Evolutionary conservation across 1,140 invertebrate species (phyloP).

Genomic region (Drosophila pruinosa): DNA sequence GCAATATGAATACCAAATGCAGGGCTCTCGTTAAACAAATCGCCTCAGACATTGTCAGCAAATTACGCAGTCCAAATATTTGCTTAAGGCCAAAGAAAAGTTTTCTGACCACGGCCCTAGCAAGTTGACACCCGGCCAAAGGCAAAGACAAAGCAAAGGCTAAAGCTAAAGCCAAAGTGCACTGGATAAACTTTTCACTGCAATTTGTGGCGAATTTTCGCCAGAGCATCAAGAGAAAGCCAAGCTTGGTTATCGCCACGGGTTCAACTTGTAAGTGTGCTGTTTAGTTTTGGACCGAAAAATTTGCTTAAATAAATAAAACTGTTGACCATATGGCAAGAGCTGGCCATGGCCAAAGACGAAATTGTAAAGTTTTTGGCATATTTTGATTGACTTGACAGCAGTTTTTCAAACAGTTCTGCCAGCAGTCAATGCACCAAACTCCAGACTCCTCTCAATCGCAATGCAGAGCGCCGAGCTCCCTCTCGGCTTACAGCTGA

Average conservation of each 20-base stretch:
- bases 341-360: constrained; percentile 16
- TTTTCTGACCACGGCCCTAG: constrained; percentile 59
- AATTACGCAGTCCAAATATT: constrained; percentile 74
- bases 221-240: background rate
- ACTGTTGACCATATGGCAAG: constrained; percentile 37
- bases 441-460: background rate
- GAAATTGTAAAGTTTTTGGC: constrained; percentile 56
- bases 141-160: constrained; percentile 20
- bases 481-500: background rate
- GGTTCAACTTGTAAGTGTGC: constrained; percentile 41
- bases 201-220: constrained; percentile 56
- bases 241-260: background rate
- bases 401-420: constrained; percentile 14
- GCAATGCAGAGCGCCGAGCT: background rate
- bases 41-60: constrained; percentile 63
- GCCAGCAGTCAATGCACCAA: background rate
- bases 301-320: constrained; percentile 79
- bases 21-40: constrained; percentile 24
- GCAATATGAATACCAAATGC: background rate
- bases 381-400: constrained; percentile 78
- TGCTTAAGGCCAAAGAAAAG: constrained; percentile 56
- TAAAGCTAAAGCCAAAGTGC: constrained; percentile 61
- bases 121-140: constrained; percentile 73
- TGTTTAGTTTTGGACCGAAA: constrained; percentile 56
- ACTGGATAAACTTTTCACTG: constrained; percentile 68